These are phyloP conservation scores for cattle (Bos taurus) DNA, from an alignment of 2,113 vertebrate species.

Conservation along the genomic window ARS-UCD2.0 NC_037351.1:54898501-54899000, in stretches of 20 bases:
- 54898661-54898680: slow-evolving; percentile 2
- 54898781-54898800: slow-evolving; percentile 15
- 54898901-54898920: background rate
- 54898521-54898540: slow-evolving; percentile 6
- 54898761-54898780: background rate
- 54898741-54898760: background rate
- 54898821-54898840: background rate
- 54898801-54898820: background rate
- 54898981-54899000: slow-evolving; percentile 12
- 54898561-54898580: background rate
- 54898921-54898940: slow-evolving; percentile 20
- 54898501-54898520: background rate
- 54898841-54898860: slow-evolving; percentile 20
- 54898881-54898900: background rate
- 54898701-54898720: background rate
- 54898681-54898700: slow-evolving; percentile 9
- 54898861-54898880: slow-evolving; percentile 44
- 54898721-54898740: background rate
- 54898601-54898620: background rate
- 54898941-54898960: slow-evolving; percentile 13
- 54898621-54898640: background rate
- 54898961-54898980: slow-evolving; percentile 18
- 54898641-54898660: background rate
- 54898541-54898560: slow-evolving; percentile 40
- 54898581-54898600: background rate